These are phyloP conservation scores for Aphis craccivora DNA, from an alignment of 1,140 invertebrate genomes.

Conservation along the genomic window DNA sequence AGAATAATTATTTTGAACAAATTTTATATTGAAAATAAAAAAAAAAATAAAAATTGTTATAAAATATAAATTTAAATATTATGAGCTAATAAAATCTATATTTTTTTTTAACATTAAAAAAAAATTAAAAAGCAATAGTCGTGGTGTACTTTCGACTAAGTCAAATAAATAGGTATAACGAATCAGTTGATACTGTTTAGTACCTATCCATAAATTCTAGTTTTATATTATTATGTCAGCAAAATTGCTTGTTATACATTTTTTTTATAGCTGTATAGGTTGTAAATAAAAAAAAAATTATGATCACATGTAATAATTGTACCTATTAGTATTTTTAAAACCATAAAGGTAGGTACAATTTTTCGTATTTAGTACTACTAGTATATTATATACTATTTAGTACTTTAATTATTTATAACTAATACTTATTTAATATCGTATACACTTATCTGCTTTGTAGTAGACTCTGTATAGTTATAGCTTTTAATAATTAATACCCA, in stretches of 20 bases:
- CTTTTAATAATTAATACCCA: background rate
- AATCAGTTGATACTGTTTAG: too few relatives aligned
- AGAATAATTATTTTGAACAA: background rate
- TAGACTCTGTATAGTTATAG: background rate
- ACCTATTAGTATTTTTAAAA: background rate
- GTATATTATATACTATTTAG: too few relatives aligned
- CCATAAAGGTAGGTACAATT: background rate
- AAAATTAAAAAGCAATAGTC: background rate
- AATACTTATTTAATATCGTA: background rate
- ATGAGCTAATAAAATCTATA: background rate
- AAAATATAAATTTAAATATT: background rate
- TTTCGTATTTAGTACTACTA: background rate
- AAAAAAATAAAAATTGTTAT: background rate
- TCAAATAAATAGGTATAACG: background rate
- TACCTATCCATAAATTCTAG: too few relatives aligned
- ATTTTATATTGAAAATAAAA: background rate
- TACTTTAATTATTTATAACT: background rate
- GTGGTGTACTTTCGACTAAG: background rate
- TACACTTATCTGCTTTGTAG: background rate
- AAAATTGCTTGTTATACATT: too few relatives aligned
- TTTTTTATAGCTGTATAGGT: too few relatives aligned
- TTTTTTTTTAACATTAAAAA: background rate
- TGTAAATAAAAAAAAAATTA: too few relatives aligned
- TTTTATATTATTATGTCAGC: too few relatives aligned
- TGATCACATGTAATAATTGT: too few relatives aligned